These are phyloP conservation scores for Myrmecobius fasciatus DNA, from an alignment of 2,113 vertebrate genomes.

Conservation along the genomic window DNA sequence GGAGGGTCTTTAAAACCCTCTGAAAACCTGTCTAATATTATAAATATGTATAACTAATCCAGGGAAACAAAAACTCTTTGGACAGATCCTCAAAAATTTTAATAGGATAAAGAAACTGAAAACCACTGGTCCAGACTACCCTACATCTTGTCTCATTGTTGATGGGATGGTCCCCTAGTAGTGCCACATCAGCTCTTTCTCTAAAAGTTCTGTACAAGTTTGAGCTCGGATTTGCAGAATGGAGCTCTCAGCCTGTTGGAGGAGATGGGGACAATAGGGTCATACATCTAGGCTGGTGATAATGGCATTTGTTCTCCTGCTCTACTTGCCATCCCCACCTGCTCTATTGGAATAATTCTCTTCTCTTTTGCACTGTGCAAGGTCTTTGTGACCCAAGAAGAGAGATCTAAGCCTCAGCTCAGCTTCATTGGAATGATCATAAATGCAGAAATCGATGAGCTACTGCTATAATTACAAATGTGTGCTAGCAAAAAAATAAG, in stretches of 20 bases:
- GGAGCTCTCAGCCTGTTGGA: background rate
- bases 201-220: no score
- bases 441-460: background rate
- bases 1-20: no score
- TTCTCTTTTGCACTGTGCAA: background rate
- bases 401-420: background rate
- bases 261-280: background rate
- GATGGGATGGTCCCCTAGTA: no score
- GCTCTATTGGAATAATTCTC: background rate
- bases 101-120: no score
- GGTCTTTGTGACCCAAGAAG: background rate
- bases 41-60: no score
- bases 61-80: no score
- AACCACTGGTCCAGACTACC: background rate
- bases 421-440: background rate
- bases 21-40: no score
- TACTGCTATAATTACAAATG: background rate
- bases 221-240: no score
- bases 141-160: background rate
- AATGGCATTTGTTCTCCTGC: background rate
- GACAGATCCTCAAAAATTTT: no score
- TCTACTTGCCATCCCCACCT: background rate
- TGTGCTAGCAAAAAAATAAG: background rate
- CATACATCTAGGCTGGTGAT: background rate
- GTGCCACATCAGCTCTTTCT: no score